A percentile compares a stretch with the other conserved stretches of the same genome.
phyloP scores from a whole-genome alignment of 2,797 vertebrate species.

The Megalops cyprinoides region DNA sequence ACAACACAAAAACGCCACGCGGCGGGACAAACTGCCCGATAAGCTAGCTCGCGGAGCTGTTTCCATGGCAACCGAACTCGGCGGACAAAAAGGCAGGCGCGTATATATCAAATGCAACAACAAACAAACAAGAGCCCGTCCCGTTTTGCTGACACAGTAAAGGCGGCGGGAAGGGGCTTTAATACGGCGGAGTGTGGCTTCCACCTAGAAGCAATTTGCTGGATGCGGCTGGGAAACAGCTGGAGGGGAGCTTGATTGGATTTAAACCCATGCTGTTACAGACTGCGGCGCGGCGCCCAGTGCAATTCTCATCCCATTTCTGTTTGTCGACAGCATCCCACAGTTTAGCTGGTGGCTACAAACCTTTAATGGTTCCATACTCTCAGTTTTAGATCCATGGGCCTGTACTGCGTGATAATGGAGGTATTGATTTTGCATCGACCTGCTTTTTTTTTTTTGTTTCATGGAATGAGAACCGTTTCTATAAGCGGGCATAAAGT shows the following conservation, averaged over 20 bases:
- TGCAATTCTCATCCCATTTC: constrained; percentile 25
- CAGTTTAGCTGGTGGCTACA: constrained; percentile 28
- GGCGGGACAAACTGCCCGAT: constrained; percentile 44
- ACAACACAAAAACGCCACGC: constrained; percentile 28
- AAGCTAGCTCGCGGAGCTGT: constrained; percentile 59
- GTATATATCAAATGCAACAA: neutral
- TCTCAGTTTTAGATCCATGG: constrained; percentile 39
- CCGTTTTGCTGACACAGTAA: neutral
- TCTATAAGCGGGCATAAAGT: neutral
- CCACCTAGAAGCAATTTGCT: constrained; percentile 4
- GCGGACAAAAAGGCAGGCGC: constrained; percentile 37
- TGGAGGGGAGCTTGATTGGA: neutral
- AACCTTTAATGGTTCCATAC: constrained; percentile 34
- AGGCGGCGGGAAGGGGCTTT: neutral
- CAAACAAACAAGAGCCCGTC: constrained; percentile 9
- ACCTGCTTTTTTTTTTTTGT: constrained; percentile 30
- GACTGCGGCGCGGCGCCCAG: constrained; percentile 15
- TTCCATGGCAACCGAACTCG: constrained; percentile 74
- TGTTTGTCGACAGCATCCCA: constrained; percentile 25
- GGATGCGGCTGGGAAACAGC: constrained; percentile 1
- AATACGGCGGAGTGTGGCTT: neutral
- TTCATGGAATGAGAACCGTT: neutral
- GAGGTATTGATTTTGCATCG: constrained; percentile 26
- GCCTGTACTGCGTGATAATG: constrained; percentile 30
- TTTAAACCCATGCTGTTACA: constrained; percentile 8